Evolutionary conservation across 2,888 invertebrate genomes (phyloP).

Genomic region (Cremastinae sp.): DNA sequence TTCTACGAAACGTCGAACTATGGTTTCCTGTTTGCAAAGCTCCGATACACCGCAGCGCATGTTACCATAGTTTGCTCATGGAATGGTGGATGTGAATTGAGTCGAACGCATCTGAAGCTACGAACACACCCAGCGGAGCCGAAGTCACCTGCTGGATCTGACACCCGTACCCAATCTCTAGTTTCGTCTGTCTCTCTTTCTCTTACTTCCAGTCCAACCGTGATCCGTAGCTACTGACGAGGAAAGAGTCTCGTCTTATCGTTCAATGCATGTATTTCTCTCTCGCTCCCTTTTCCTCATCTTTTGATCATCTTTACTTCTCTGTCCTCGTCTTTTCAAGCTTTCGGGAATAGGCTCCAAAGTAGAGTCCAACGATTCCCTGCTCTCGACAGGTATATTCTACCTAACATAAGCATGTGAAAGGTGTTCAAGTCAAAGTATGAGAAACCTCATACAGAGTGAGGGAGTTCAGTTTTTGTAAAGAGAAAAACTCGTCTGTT

Average conservation of each 20-base stretch:
- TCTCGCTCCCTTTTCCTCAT: too few species aligned
- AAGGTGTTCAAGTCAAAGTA: conserved; percentile 10
- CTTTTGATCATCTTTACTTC: too few species aligned
- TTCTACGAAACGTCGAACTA: conserved; percentile 47
- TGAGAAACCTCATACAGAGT: conserved; percentile 13
- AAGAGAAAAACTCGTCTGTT: conserved; percentile 3
- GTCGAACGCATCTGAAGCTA: conserved; percentile 51
- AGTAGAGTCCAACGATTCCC: conserved; percentile 52
- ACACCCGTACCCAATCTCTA: conserved; percentile 67
- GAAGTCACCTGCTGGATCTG: conserved; percentile 65
- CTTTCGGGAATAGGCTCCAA: conserved; percentile 41
- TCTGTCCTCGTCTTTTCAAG: conserved; percentile 22
- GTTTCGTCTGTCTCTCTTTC: conserved; percentile 57
- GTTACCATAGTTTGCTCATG: not conserved
- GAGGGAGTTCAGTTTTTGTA: conserved; percentile 7
- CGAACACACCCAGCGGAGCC: conserved; percentile 46
- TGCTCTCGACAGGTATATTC: conserved; percentile 62
- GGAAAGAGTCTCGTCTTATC: conserved; percentile 42
- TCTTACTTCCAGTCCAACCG: conserved; percentile 48
- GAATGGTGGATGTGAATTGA: conserved; percentile 31
- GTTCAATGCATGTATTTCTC: conserved; percentile 36
- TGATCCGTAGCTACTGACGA: conserved; percentile 57
- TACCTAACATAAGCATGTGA: conserved; percentile 59
- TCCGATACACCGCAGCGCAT: not conserved
- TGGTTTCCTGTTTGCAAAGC: conserved; percentile 36